These are phyloP conservation scores for Oncorhynchus tshawytscha DNA, from an alignment of 2,113 vertebrate species.

Conservation along the genomic window DNA sequence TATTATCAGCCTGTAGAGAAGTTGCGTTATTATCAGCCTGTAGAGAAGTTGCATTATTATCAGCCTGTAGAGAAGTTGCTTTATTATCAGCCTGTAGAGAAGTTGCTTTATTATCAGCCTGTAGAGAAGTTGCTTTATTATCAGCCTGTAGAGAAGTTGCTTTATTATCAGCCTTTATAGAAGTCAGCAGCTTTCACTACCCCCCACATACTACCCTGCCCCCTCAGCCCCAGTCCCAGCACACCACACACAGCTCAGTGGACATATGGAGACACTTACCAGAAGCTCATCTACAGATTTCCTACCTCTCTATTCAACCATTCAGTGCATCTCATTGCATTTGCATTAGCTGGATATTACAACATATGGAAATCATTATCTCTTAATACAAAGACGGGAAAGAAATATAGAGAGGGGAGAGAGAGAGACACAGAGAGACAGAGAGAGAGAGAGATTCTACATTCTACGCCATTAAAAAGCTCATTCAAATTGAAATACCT, in stretches of 20 bases:
- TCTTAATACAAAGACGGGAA: slow-evolving; percentile 34
- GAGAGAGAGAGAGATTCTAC: too few relatives aligned
- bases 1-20: too few relatives aligned
- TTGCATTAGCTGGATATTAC: slow-evolving; percentile 56
- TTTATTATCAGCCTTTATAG: too few relatives aligned
- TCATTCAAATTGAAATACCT: too few relatives aligned
- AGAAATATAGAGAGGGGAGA: neutral
- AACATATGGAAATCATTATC: slow-evolving; percentile 68
- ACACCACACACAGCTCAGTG: slow-evolving; percentile 20
- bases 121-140: too few relatives aligned
- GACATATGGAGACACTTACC: slow-evolving; percentile 75
- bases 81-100: too few relatives aligned
- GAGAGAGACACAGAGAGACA: neutral
- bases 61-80: neutral
- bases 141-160: too few relatives aligned
- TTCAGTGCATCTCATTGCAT: slow-evolving; percentile 35
- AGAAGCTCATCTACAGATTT: slow-evolving; percentile 74
- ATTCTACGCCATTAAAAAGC: too few relatives aligned
- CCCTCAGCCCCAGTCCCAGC: slow-evolving; percentile 20
- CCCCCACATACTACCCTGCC: slow-evolving; percentile 20
- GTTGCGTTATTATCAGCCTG: too few relatives aligned
- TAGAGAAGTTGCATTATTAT: too few relatives aligned
- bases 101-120: too few relatives aligned
- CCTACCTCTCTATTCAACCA: slow-evolving; percentile 19
- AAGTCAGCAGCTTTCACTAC: slow-evolving; percentile 9